Evolutionary conservation across 2,113 vertebrate genomes (phyloP).

Genomic region (Petrocephalus zakoni): DNA sequence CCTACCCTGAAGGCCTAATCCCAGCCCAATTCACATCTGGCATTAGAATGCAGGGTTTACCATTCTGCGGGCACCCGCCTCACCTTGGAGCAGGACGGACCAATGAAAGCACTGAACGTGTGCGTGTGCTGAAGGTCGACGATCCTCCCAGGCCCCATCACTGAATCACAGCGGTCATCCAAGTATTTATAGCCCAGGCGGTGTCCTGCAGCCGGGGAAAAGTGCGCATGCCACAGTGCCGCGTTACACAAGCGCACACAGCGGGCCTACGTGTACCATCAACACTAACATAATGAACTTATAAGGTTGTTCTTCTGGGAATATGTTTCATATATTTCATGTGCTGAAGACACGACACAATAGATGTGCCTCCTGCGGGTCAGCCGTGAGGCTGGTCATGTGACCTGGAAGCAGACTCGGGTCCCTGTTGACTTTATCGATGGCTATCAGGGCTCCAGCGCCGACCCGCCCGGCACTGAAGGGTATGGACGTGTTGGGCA

Average conservation of each 20-base stretch:
- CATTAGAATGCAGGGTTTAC: background rate
- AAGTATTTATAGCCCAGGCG: slow-evolving; percentile 36
- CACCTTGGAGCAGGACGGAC: slow-evolving; percentile 40
- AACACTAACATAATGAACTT: background rate
- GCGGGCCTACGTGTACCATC: background rate
- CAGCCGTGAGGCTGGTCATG: background rate
- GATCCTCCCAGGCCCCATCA: slow-evolving; percentile 39
- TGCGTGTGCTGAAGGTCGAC: slow-evolving; percentile 22
- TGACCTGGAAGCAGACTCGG: slow-evolving; percentile 36
- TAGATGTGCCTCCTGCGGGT: background rate
- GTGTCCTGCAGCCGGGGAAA: slow-evolving; percentile 32
- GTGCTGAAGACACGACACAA: background rate
- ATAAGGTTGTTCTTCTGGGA: background rate
- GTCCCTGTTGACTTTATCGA: slow-evolving; percentile 32
- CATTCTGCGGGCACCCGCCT: background rate
- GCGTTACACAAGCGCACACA: no score
- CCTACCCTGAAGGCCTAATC: background rate
- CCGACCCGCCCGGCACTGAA: slow-evolving; percentile 37
- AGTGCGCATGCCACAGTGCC: background rate
- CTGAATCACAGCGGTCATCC: slow-evolving; percentile 36
- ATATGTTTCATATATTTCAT: background rate
- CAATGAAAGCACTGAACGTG: slow-evolving; percentile 41
- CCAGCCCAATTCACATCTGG: background rate
- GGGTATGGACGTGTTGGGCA: slow-evolving; percentile 36
- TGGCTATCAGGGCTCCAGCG: slow-evolving; percentile 36